Evolutionary conservation across 1,140 invertebrate species (phyloP).

Genomic region (Eueides isabella): DNA sequence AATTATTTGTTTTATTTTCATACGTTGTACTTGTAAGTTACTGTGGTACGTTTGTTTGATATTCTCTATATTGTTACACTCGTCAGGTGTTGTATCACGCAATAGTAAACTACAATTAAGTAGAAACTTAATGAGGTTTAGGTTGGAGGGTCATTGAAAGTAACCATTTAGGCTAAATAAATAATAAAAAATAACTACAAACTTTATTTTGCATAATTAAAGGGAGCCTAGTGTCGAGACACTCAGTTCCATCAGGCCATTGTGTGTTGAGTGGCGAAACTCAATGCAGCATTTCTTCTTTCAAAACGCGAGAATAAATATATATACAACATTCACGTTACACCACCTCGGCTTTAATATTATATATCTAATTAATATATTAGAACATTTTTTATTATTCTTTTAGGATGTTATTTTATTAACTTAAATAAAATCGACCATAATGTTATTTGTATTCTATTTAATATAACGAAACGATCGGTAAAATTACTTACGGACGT

Average conservation of each 20-base stretch:
- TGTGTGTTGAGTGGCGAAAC: too few relatives aligned
- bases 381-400: too few relatives aligned
- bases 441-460: neutral
- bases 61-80: neutral
- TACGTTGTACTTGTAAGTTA: neutral
- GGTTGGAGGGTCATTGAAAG: neutral
- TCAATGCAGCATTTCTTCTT: too few relatives aligned
- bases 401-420: too few relatives aligned
- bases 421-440: neutral
- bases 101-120: neutral
- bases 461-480: neutral
- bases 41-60: neutral
- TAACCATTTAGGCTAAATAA: neutral
- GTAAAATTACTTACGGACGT: slow-evolving; percentile 11
- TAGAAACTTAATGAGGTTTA: neutral
- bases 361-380: too few relatives aligned
- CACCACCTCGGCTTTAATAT: too few relatives aligned
- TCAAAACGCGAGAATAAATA: too few relatives aligned
- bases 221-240: too few relatives aligned
- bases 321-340: too few relatives aligned
- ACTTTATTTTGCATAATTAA: neutral
- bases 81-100: neutral
- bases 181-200: neutral
- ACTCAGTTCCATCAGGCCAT: too few relatives aligned
- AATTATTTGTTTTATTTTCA: neutral